Evolutionary conservation across 64 coral and sea anemone genomes (phyloP).

Genomic region (Porites australiensis): DNA sequence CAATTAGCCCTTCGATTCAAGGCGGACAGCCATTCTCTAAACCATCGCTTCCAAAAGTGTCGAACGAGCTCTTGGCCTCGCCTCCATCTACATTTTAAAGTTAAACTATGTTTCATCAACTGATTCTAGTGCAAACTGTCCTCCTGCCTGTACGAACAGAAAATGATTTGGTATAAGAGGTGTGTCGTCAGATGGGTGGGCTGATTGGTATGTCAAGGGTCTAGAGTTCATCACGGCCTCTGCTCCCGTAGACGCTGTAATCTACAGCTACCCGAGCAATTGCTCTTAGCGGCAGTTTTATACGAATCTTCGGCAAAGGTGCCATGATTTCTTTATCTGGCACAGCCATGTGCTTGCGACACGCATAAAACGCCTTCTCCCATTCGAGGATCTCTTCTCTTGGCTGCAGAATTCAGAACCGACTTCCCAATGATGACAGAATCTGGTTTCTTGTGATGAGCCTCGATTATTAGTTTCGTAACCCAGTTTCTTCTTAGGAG

Average conservation of each 20-base stretch:
- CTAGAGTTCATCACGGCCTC: constrained; percentile 19
- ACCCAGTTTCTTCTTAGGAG: constrained; percentile 61
- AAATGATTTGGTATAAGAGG: constrained; percentile 50
- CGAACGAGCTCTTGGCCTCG: background rate
- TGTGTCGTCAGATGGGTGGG: constrained; percentile 26
- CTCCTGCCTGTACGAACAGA: background rate
- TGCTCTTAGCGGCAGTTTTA: constrained; percentile 36
- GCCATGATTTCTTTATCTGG: constrained; percentile 66
- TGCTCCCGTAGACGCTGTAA: constrained; percentile 24
- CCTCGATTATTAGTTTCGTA: constrained; percentile 66
- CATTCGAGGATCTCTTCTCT: constrained; percentile 65
- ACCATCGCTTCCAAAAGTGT: constrained; percentile 66
- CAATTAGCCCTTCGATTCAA: constrained; percentile 54
- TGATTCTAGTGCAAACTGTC: background rate
- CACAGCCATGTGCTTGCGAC: constrained; percentile 24
- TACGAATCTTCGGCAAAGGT: constrained; percentile 46
- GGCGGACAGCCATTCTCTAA: constrained; percentile 59
- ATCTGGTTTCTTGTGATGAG: constrained; percentile 66
- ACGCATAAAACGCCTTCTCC: constrained; percentile 59
- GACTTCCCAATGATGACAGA: constrained; percentile 11
- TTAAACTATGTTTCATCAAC: background rate
- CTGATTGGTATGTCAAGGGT: background rate
- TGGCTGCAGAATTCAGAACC: constrained; percentile 65
- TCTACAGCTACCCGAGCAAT: constrained; percentile 38
- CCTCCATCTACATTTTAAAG: background rate